A percentile compares a stretch with the other conserved stretches of the same genome.
These are phyloP conservation scores for Struthidea cinerea DNA, from an alignment of 2,113 vertebrate genomes.

Conservation along the genomic window DNA sequence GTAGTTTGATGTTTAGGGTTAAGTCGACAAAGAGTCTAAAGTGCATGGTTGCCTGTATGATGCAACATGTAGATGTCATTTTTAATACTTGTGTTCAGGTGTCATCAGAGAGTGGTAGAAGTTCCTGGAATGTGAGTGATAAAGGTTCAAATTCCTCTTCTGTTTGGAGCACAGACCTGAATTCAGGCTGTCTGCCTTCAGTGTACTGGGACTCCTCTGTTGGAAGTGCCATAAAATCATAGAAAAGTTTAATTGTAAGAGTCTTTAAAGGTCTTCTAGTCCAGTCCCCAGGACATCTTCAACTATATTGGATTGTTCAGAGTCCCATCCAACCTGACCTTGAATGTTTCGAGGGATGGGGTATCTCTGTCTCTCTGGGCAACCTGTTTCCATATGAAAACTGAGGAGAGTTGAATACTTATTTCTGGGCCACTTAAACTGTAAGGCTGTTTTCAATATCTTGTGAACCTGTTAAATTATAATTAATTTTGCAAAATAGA, in stretches of 20 bases:
- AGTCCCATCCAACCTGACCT: not conserved
- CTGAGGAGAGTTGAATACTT: not conserved
- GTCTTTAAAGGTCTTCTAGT: not conserved
- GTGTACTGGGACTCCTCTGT: not conserved
- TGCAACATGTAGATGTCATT: not conserved
- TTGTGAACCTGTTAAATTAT: not conserved
- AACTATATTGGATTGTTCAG: not conserved
- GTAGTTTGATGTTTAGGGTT: not conserved
- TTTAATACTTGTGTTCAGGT: not conserved
- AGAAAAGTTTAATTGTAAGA: not conserved
- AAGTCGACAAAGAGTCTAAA: not conserved
- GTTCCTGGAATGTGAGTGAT: not conserved
- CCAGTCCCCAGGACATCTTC: not conserved
- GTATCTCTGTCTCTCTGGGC: not conserved
- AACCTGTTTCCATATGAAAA: not conserved
- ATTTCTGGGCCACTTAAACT: not conserved
- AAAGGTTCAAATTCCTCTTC: not conserved
- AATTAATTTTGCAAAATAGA: not conserved
- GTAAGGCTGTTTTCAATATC: not conserved
- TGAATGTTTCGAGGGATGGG: not conserved
- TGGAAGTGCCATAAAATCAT: not conserved
- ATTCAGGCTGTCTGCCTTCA: not conserved
- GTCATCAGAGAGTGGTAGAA: not conserved
- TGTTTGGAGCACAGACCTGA: not conserved
- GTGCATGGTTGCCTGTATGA: not conserved